These are phyloP conservation scores for Eunapius fragilis DNA, from an alignment of 37 sponge, comb jelly and placozoan genomes.

Conservation along the genomic window DNA sequence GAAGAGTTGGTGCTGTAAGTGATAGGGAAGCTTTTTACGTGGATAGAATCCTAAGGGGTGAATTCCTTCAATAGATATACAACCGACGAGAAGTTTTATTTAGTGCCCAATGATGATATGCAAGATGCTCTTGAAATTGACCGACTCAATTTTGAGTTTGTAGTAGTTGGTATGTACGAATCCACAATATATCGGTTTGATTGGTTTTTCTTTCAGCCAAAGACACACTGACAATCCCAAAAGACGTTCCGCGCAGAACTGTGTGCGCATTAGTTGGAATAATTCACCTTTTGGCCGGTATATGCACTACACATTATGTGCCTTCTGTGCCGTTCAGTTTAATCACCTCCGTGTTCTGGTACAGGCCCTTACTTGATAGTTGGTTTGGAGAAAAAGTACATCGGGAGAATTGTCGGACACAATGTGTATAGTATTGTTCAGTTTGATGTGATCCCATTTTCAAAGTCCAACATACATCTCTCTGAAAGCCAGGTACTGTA, in stretches of 20 bases:
- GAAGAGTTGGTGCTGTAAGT: constrained; percentile 37
- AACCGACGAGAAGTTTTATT: constrained; percentile 74
- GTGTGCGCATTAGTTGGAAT: constrained; percentile 72
- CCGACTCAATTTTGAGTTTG: constrained; percentile 64
- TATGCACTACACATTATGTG: no score
- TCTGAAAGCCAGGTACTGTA: constrained; percentile 63
- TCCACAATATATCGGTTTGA: neutral
- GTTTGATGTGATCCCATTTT: constrained; percentile 81
- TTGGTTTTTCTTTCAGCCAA: constrained; percentile 17
- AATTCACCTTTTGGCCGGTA: constrained; percentile 70
- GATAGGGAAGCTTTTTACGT: neutral
- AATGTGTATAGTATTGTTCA: constrained; percentile 71
- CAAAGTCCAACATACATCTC: constrained; percentile 61
- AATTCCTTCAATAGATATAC: constrained; percentile 37
- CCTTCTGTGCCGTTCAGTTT: no score
- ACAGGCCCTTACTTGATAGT: constrained; percentile 90
- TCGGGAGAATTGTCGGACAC: constrained; percentile 81
- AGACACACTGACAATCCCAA: neutral
- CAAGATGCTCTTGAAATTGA: constrained; percentile 78
- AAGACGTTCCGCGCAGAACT: neutral
- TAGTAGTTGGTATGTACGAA: constrained; percentile 43
- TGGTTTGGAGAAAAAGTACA: constrained; percentile 62
- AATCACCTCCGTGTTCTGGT: neutral
- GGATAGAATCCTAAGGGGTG: neutral
- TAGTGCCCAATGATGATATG: constrained; percentile 17